Evolutionary conservation across 2,797 vertebrate species (phyloP).

Genomic region (Merluccius polli): DNA sequence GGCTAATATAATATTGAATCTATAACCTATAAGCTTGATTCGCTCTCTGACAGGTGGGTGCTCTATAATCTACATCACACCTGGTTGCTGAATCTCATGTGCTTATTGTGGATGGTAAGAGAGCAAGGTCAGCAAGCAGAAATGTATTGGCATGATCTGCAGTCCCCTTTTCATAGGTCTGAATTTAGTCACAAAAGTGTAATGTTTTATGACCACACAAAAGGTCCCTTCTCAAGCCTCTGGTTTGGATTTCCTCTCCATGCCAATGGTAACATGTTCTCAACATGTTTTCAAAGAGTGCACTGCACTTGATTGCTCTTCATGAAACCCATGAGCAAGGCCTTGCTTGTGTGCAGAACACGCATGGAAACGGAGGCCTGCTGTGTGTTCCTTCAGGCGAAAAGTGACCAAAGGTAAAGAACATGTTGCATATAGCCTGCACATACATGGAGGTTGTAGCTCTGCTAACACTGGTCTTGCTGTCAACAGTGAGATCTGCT

Average conservation of each 20-base stretch:
- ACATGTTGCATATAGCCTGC: neutral
- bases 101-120: too few species aligned
- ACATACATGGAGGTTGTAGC: neutral
- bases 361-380: neutral
- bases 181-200: too few species aligned
- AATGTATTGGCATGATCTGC: too few species aligned
- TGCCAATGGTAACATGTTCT: neutral
- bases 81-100: neutral
- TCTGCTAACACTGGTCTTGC: constrained; percentile 38
- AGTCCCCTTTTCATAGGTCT: too few species aligned
- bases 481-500: constrained; percentile 44
- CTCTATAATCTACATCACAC: constrained; percentile 1
- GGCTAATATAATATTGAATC: too few species aligned
- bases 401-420: neutral
- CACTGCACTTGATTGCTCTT: neutral
- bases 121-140: too few species aligned
- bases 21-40: neutral
- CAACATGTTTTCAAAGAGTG: neutral
- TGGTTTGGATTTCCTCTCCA: neutral
- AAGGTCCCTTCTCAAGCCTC: neutral
- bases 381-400: neutral
- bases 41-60: neutral
- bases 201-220: neutral
- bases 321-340: neutral
- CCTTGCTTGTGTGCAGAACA: neutral